A percentile compares a stretch with the other conserved stretches of the same genome.
phyloP scores from a whole-genome alignment of 1,140 invertebrate genomes.

The Calephelis virginiensis region DNA sequence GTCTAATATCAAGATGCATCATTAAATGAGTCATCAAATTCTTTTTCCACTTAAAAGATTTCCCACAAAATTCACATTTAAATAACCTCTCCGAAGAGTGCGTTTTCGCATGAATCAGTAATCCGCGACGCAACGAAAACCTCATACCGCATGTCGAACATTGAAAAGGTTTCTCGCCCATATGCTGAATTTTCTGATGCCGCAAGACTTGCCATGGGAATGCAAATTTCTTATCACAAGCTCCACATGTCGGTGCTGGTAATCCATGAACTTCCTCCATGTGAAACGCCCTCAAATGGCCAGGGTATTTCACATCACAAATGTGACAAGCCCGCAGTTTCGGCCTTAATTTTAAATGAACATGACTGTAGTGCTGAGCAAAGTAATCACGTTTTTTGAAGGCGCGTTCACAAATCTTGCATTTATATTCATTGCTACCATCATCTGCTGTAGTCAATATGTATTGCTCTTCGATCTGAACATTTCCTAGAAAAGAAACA shows the following conservation, averaged over 20 bases:
- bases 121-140: constrained; percentile 67
- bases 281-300: constrained; percentile 24
- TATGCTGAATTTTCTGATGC: constrained; percentile 40
- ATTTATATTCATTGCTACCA: constrained; percentile 29
- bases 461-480: background rate
- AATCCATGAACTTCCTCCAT: constrained; percentile 39
- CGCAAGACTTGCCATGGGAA: constrained; percentile 36
- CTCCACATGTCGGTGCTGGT: constrained; percentile 36
- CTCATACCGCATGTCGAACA: constrained; percentile 45
- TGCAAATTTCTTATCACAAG: constrained; percentile 46
- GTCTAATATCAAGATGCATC: constrained; percentile 8
- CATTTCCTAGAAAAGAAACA: constrained; percentile 11
- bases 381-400: constrained; percentile 33
- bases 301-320: constrained; percentile 32
- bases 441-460: constrained; percentile 21
- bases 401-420: constrained; percentile 28
- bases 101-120: constrained; percentile 62
- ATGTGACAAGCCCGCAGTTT: constrained; percentile 36
- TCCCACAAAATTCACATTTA: constrained; percentile 41
- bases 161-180: constrained; percentile 48
- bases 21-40: background rate
- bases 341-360: constrained; percentile 41
- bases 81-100: constrained; percentile 78
- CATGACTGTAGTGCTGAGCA: constrained; percentile 38
- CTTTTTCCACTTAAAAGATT: constrained; percentile 57